Evolutionary conservation across 2,888 invertebrate species (phyloP), one percentile per base, ranked within the genome.

Genomic region (Dynastes hyllus): DNA sequence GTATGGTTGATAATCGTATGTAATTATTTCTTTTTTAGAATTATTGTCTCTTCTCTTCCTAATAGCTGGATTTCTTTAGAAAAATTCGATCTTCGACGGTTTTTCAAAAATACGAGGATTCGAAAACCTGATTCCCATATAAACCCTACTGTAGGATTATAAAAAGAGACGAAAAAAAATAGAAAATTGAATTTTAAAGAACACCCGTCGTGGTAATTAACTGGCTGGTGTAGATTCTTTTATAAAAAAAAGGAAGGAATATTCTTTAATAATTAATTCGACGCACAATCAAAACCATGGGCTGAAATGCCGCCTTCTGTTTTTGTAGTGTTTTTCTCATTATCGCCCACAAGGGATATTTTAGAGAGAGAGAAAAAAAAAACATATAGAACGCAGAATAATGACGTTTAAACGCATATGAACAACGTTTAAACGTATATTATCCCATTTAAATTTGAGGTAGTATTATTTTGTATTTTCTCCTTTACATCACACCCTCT

Each of bases 401-500:
- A 55, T 55, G 1, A 55, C 53, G 16, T 8, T 55, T 55, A 55
- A 6, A 16, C 5, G 4, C 4, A 55, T 16, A 55, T n/a, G 53
- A 55, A 55, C 53, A 55, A 55, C 16, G 53, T 55, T n/a, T 55
- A 55, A 55, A 16, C 11, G n/a, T n/a, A 55, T n/a, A 13, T 16
- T 55, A 55, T 55, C n/a, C 53, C 2, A 55, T 55, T 67, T 67
- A 67, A 67, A 45, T 67, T 45, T 9, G 1, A 6, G 5, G 67
- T 45, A 45, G 45, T 67, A 67, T 45, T 67, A 67, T 67, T 61
- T 61, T 67, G 40, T 9, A 16, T 45, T 67, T 67, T 67, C 67
- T 67, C n/a, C 40, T 67, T 67, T 67, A 67, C 67, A 67, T 67
- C 45, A 40, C 67, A 67, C 67, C 29, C 61, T 22, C 67, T 67